phyloP scores from a whole-genome alignment of 2,113 vertebrate genomes.

The Neogobius melanostomus region DNA sequence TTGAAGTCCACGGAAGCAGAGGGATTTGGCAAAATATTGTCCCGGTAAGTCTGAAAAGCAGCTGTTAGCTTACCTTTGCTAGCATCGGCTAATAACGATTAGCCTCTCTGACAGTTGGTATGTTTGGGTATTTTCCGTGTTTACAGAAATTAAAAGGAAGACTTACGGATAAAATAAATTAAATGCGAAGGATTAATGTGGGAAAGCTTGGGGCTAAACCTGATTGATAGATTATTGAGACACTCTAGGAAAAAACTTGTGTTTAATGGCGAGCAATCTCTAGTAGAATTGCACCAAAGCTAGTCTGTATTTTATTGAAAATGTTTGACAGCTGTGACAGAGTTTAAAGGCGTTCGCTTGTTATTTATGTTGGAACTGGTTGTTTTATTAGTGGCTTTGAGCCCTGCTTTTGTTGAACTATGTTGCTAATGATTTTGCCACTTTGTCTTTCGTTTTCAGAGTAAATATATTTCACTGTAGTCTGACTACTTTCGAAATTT shows the following conservation, averaged over 20 bases:
- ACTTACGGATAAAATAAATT: no score
- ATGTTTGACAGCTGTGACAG: neutral
- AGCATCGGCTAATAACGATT: slow-evolving; percentile 30
- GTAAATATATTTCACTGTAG: no score
- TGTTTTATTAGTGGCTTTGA: no score
- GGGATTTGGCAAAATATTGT: slow-evolving; percentile 28
- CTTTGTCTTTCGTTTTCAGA: no score
- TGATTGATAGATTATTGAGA: neutral
- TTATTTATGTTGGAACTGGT: neutral
- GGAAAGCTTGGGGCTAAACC: no score
- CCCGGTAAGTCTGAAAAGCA: slow-evolving; percentile 52
- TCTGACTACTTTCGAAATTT: no score
- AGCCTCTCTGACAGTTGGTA: slow-evolving; percentile 8
- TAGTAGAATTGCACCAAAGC: neutral
- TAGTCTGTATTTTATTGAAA: neutral
- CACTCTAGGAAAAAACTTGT: neutral
- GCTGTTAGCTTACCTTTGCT: slow-evolving; percentile 42
- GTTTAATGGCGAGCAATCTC: neutral
- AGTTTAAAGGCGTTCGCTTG: neutral
- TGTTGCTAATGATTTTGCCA: no score
- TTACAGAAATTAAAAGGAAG: neutral
- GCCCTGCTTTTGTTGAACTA: no score
- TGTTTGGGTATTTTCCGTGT: neutral
- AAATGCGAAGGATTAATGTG: neutral
- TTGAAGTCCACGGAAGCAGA: slow-evolving; percentile 1